Percentiles rank a stretch among this genome's conserved stretches.
Evolutionary conservation across 1,140 invertebrate genomes (phyloP).

Genomic region (Caenorhabditis brenneri): DNA sequence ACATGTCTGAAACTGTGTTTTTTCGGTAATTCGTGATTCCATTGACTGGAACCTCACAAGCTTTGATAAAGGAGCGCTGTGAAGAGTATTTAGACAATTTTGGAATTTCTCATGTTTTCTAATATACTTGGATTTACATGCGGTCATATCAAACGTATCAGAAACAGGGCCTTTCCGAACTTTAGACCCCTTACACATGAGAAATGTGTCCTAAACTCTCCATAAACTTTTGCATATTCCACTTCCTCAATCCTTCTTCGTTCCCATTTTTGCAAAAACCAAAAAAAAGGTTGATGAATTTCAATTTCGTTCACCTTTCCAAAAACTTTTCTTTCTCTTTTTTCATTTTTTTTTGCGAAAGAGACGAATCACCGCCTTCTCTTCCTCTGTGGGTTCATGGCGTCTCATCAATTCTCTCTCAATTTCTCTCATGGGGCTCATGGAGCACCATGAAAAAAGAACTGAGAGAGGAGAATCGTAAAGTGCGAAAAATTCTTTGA

Average conservation of each 20-base stretch:
- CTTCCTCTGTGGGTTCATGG: no score
- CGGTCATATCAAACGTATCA: no score
- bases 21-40: no score
- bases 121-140: no score
- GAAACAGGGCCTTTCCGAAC: no score
- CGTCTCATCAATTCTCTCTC: conserved; percentile 18
- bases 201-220: no score
- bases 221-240: background rate
- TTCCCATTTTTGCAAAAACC: background rate
- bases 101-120: no score
- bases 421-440: conserved; percentile 11
- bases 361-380: background rate
- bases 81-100: no score
- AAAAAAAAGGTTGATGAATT: background rate
- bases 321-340: background rate
- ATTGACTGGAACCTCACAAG: no score
- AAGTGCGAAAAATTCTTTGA: background rate
- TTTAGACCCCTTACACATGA: no score
- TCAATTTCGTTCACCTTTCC: background rate
- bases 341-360: background rate
- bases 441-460: conserved; percentile 12
- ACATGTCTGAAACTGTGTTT: no score
- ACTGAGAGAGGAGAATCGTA: background rate
- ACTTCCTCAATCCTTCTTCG: background rate
- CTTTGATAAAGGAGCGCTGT: no score